These are phyloP conservation scores for Gasterosteus aculeatus DNA, from an alignment of 2,113 vertebrate genomes.

Conservation along the genomic window DNA sequence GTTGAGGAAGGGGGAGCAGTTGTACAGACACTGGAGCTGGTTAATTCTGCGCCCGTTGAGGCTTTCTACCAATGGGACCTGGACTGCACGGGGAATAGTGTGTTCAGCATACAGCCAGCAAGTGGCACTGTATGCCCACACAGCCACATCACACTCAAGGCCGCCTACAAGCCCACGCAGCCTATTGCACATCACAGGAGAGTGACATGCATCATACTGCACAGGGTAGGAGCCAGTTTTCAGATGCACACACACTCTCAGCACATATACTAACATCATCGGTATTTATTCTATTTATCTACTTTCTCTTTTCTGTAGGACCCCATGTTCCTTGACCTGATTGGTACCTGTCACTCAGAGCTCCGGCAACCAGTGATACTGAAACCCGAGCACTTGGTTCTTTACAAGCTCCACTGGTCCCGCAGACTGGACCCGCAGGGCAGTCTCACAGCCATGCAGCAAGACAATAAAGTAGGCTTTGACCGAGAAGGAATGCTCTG, in stretches of 20 bases:
- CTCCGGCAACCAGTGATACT: constrained; percentile 81
- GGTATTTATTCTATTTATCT: background rate
- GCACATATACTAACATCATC: background rate
- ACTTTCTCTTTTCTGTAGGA: constrained; percentile 73
- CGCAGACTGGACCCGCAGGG: constrained; percentile 82
- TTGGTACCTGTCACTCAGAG: constrained; percentile 92
- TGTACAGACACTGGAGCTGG: constrained; percentile 77
- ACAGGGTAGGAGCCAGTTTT: constrained; percentile 82
- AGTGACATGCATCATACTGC: constrained; percentile 88
- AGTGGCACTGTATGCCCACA: constrained; percentile 81
- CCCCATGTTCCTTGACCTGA: constrained; percentile 88
- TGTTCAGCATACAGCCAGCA: constrained; percentile 86
- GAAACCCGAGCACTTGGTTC: constrained; percentile 82
- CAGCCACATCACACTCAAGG: constrained; percentile 73
- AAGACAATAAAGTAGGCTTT: constrained; percentile 69
- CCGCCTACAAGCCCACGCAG: constrained; percentile 83
- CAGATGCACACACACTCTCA: background rate
- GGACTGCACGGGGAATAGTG: constrained; percentile 83
- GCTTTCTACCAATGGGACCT: constrained; percentile 89
- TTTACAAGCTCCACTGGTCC: constrained; percentile 78
- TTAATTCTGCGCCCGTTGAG: constrained; percentile 81
- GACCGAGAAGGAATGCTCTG: constrained; percentile 78
- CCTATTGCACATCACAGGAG: constrained; percentile 86
- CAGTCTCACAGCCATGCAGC: constrained; percentile 74
- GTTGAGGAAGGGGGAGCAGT: constrained; percentile 76